Base-by-base conservation (phyloP, 1,140 invertebrate species). In the Tetramorium alpestre region DNA sequence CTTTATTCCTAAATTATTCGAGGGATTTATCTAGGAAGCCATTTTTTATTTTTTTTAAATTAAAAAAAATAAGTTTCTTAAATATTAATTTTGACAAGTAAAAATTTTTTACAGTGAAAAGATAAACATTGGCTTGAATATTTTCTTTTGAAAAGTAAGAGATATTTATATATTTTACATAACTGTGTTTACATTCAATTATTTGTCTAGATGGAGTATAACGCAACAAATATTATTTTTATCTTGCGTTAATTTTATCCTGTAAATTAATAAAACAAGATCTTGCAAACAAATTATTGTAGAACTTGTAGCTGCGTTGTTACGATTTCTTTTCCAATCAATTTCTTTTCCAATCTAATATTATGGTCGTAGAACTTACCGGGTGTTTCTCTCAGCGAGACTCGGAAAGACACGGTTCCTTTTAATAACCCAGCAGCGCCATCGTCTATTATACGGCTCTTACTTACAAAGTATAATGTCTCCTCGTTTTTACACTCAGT, bases 391-490 rank as follows among this genome's bases (percentile, higher is more conserved):
- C 54, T 75, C 28, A 38, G 18, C 51, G 58, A 56, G 72, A 78
- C 73, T 67, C 70, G 67, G 72, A 77, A 78, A 80, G 80, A 85
- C 84, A 78, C 49, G 51, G 41, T 44, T 86, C 56, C 51, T 80
- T 86, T 91, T 89, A 91, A 91, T 91, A 91, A 90, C 78, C 78
- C 77, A 51, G 49, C 86, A 86, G 72, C 86, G 65, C 81, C 75
- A 77, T 88, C 88, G 88, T 90, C 85, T 60, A 85, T 87, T 87
- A 87, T 87, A 87, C 80, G 33, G 85, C 88, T 88, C 86, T 92
- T 87, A 87, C 89, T 89, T 92, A 88, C 81, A 88, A 91, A 91
- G 88, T 90, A 88, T 91, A 88, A 91, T 90, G 78, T 81, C 75
- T 87, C 76, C 78, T 85, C 89, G 77, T 91, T 91, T 91, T 91